Percentiles rank a stretch among this genome's conserved stretches.
These are phyloP conservation scores for Bombus superbus DNA, from an alignment of 1,140 invertebrate genomes.

Conservation along the genomic window DNA sequence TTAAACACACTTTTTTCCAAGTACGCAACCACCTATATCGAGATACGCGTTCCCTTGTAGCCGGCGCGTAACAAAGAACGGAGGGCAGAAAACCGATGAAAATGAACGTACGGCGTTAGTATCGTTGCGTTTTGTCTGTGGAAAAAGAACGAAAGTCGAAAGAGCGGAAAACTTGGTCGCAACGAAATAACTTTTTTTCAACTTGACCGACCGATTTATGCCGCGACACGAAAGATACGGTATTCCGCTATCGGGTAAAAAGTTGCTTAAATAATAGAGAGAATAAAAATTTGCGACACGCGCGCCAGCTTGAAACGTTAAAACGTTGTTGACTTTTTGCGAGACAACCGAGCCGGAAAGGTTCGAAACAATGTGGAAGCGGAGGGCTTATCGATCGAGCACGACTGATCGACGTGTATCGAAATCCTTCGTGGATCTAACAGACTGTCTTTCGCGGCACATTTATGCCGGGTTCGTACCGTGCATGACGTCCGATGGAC, in stretches of 20 bases:
- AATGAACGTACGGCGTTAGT: no score
- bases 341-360: constrained; percentile 4
- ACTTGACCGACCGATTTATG: background rate
- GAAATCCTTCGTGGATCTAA: constrained; percentile 31
- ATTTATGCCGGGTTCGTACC: constrained; percentile 27
- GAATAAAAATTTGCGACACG: background rate
- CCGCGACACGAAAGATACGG: background rate
- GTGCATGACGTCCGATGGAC: constrained; percentile 51
- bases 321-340: background rate
- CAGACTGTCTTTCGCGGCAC: constrained; percentile 34
- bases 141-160: background rate
- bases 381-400: background rate
- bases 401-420: constrained; percentile 31
- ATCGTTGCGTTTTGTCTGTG: no score
- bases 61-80: no score
- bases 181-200: background rate
- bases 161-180: background rate
- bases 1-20: no score
- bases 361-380: constrained; percentile 14
- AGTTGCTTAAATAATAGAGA: no score
- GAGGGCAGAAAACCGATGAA: no score
- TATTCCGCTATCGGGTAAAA: background rate
- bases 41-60: no score
- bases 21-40: no score
- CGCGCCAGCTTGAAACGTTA: background rate